Evolutionary conservation across 2,888 invertebrate species (phyloP).

Genomic region (Eilema griseolum): DNA sequence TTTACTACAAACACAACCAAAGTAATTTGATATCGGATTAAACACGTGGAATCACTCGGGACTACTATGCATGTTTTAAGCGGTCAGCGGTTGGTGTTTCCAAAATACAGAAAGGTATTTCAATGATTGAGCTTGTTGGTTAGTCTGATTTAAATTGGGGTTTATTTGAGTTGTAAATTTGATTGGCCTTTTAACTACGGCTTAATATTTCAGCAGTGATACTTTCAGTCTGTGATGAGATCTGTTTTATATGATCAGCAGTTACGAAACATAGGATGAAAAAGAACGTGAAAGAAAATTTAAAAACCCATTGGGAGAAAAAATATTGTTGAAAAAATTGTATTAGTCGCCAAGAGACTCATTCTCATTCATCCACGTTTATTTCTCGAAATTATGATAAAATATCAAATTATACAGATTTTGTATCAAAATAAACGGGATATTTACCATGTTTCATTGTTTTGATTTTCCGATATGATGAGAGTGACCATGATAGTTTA

Average conservation of each 20-base stretch:
- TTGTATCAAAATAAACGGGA: too few relatives aligned
- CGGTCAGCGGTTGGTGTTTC: slow-evolving; percentile 34
- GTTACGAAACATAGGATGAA: neutral
- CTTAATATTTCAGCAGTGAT: slow-evolving; percentile 4
- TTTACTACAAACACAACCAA: neutral
- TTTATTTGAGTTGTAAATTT: slow-evolving; percentile 7
- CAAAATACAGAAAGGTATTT: slow-evolving; percentile 31
- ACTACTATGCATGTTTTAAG: slow-evolving; percentile 21
- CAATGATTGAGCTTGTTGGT: slow-evolving; percentile 30
- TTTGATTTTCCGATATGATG: too few relatives aligned
- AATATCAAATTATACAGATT: too few relatives aligned
- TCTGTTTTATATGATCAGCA: neutral
- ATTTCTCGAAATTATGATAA: too few relatives aligned
- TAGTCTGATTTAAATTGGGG: slow-evolving; percentile 24
- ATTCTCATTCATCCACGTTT: too few relatives aligned
- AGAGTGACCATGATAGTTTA: too few relatives aligned
- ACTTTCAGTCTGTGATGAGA: neutral
- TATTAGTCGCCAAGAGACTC: neutral
- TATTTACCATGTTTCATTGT: too few relatives aligned
- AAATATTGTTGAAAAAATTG: too few relatives aligned
- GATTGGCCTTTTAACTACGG: neutral
- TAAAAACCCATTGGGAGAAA: neutral
- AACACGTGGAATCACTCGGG: neutral
- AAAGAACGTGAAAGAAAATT: neutral
- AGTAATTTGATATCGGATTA: neutral